These are phyloP conservation scores for Dissostichus mawsoni DNA, from an alignment of 2,113 vertebrate species.

Conservation along the genomic window DNA sequence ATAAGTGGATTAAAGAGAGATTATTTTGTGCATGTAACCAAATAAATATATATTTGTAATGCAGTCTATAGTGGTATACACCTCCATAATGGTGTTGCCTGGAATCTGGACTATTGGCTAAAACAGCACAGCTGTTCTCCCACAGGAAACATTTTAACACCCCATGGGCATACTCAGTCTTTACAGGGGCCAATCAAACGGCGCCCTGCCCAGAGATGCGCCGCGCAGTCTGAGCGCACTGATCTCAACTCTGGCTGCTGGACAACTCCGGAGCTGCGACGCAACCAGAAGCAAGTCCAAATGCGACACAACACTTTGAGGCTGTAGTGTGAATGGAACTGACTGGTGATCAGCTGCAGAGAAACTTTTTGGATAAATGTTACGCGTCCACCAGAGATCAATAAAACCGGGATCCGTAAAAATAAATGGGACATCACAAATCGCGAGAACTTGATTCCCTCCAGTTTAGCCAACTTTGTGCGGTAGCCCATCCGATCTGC, in stretches of 20 bases:
- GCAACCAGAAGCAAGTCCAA: conserved; percentile 27
- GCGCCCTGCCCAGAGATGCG: conserved; percentile 50
- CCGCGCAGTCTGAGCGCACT: conserved; percentile 40
- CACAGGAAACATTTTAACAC: conserved; percentile 44
- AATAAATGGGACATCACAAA: conserved; percentile 61
- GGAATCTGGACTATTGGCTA: background rate
- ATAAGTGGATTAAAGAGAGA: conserved; percentile 1
- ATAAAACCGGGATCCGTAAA: conserved; percentile 1
- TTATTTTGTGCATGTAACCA: background rate
- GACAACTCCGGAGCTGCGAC: conserved; percentile 68
- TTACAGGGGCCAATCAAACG: conserved; percentile 64
- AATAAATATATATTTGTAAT: background rate
- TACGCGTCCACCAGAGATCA: background rate
- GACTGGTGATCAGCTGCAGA: background rate
- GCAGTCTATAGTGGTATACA: background rate
- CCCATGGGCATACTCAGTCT: conserved; percentile 5
- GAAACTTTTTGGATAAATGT: conserved; percentile 28
- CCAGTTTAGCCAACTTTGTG: conserved; percentile 73
- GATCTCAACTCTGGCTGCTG: conserved; percentile 46
- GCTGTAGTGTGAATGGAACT: background rate
- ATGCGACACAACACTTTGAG: conserved; percentile 40
- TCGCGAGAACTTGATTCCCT: conserved; percentile 64
- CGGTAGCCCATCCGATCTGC: conserved; percentile 14
- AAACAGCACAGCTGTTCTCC: conserved; percentile 51
- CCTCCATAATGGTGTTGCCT: conserved; percentile 24